phyloP scores from a whole-genome alignment of 2,113 vertebrate species.

The Xerus inauris region DNA sequence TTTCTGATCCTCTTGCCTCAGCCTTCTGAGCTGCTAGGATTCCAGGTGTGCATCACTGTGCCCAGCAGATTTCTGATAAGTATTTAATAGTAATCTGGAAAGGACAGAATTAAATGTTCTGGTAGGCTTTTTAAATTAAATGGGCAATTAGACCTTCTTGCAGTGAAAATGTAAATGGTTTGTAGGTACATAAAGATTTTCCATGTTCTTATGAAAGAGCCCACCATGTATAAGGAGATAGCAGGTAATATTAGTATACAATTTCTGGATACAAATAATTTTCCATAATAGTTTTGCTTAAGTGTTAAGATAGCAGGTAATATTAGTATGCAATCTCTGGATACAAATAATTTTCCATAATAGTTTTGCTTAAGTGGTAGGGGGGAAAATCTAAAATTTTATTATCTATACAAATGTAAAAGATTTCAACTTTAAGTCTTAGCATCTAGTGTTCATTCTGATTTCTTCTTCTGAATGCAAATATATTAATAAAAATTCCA shows the following conservation, averaged over 20 bases:
- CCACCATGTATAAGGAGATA: background rate
- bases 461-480: conserved; percentile 44
- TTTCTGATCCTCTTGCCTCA: too few relatives aligned
- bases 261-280: conserved; percentile 40
- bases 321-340: background rate
- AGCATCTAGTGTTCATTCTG: conserved; percentile 15
- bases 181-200: conserved; percentile 8
- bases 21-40: too few relatives aligned
- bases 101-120: conserved; percentile 20
- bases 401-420: conserved; percentile 20
- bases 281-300: conserved; percentile 19
- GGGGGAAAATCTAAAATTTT: background rate
- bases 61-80: conserved; percentile 11
- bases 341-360: conserved; percentile 49
- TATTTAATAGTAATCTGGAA: conserved; percentile 25
- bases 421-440: background rate
- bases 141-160: background rate
- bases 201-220: background rate
- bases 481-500: conserved; percentile 23
- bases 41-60: too few relatives aligned
- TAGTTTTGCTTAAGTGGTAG: background rate
- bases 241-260: background rate
- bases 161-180: conserved; percentile 24
- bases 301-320: too few relatives aligned
- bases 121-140: conserved; percentile 6